Base-by-base conservation (phyloP, 2,888 invertebrate species). In the Phlogophora meticulosa region DNA sequence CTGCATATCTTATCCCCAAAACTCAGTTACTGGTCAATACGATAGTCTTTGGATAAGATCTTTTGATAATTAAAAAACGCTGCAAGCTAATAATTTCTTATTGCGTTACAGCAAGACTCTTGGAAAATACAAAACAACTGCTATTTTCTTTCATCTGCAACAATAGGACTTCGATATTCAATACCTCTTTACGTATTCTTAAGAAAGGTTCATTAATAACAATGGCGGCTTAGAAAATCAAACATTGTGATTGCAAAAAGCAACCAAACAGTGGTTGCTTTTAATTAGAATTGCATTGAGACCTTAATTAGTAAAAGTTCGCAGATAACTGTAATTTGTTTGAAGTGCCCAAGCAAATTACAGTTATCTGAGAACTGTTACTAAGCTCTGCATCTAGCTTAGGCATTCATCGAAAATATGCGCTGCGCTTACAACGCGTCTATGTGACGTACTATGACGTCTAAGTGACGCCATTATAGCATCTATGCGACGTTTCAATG, bases 221-320 rank as follows among this genome's bases (percentile, higher is more conserved):
- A 15, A 70, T 43, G 15, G 36, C 4, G 38, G 36, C 36, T 69
- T 42, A 61, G 48, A 69, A 69, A 70, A 70, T 71, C 53, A 43
- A 49, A 42, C 10, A 32, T 61, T 69, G 28, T 53, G 36, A 22
- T 69, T 42, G 5, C 4, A 28, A 48, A 53, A 60, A 53, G 36
- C 42, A 60, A 10, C 28, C 15, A 15, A 4, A 15, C 48, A 52
- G 20, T 24, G 7, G n/a, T 36, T 28, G 40, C 15, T 22, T 42
- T 60, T 4, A 20, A 68, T 58, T 9, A 28, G 10, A 69, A 34
- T 28, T 28, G 40, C 22, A 53, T 53, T 53, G 11, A 70, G 13
- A 13, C 0, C 1, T 24, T 46, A 59, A 46, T 60, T 46, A 34
- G 11, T 58, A 7, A 0, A 15, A 11, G 7, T 36, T 28, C 2